These are phyloP conservation scores for Nephrotoma guestfalica DNA, from an alignment of 2,888 invertebrate species.

Conservation along the genomic window DNA sequence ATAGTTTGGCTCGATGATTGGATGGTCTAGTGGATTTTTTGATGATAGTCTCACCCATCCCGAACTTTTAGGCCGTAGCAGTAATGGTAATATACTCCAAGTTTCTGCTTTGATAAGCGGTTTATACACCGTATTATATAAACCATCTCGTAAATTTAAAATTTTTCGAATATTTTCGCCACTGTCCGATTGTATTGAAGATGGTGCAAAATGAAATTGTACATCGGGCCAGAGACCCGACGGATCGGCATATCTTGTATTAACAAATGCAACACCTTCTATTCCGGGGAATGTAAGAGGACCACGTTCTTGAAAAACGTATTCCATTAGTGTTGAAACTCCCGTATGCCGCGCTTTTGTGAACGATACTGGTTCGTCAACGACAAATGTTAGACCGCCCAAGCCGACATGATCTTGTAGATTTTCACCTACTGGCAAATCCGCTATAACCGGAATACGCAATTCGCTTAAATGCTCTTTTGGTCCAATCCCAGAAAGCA, in stretches of 20 bases:
- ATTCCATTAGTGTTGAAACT: slow-evolving; percentile 62
- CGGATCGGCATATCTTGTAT: slow-evolving; percentile 70
- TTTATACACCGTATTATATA: slow-evolving; percentile 74
- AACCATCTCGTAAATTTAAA: slow-evolving; percentile 57
- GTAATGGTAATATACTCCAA: slow-evolving; percentile 67
- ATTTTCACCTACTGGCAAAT: slow-evolving; percentile 68
- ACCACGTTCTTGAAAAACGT: slow-evolving; percentile 64
- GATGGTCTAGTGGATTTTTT: slow-evolving; percentile 65
- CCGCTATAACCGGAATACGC: slow-evolving; percentile 56
- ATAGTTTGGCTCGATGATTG: slow-evolving; percentile 84
- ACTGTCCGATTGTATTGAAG: slow-evolving; percentile 69
- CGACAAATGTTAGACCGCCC: slow-evolving; percentile 68
- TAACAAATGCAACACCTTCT: slow-evolving; percentile 76
- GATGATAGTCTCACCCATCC: slow-evolving; percentile 77
- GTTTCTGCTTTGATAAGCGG: slow-evolving; percentile 64
- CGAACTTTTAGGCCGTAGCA: slow-evolving; percentile 72
- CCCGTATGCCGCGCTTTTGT: slow-evolving; percentile 65
- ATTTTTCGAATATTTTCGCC: slow-evolving; percentile 67
- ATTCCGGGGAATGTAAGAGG: slow-evolving; percentile 74
- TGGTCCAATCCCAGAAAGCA: slow-evolving; percentile 82
- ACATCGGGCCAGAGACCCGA: slow-evolving; percentile 69
- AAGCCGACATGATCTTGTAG: slow-evolving; percentile 80
- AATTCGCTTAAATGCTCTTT: slow-evolving; percentile 56
- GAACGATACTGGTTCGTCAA: slow-evolving; percentile 67
- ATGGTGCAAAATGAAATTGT: slow-evolving; percentile 76